Percentiles rank a stretch among this genome's conserved stretches.
Evolutionary conservation across 2,888 invertebrate genomes (phyloP).

Genomic region (Charanyca ferruginea): DNA sequence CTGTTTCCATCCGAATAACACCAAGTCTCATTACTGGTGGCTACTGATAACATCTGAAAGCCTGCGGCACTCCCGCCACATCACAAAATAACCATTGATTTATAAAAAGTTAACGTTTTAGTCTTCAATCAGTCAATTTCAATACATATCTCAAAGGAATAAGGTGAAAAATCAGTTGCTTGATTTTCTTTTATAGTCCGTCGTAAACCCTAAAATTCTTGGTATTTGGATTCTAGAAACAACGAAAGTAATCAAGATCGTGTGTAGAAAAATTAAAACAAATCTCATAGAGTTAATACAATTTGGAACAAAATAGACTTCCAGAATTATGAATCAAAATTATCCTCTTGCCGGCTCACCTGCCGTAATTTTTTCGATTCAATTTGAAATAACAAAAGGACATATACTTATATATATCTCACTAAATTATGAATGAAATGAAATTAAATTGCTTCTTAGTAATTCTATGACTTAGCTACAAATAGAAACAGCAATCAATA

Average conservation of each 20-base stretch:
- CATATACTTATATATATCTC: not conserved
- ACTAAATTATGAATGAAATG: not conserved
- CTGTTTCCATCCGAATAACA: slow-evolving; percentile 83
- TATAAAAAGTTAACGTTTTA: slow-evolving; percentile 66
- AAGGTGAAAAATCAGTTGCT: slow-evolving; percentile 21
- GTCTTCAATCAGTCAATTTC: slow-evolving; percentile 29
- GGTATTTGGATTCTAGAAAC: slow-evolving; percentile 43
- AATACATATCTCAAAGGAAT: slow-evolving; percentile 10
- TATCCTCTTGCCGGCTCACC: not conserved
- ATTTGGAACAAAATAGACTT: no score
- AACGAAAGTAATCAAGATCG: slow-evolving; percentile 46
- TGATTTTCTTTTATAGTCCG: slow-evolving; percentile 26
- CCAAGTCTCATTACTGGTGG: slow-evolving; percentile 85
- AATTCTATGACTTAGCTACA: not conserved
- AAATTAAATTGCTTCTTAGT: not conserved
- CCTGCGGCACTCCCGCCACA: slow-evolving; percentile 72
- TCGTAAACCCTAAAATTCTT: slow-evolving; percentile 48
- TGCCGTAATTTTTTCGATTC: slow-evolving; percentile 9
- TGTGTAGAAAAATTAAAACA: slow-evolving; percentile 48
- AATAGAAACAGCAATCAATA: slow-evolving; percentile 2
- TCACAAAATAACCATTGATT: slow-evolving; percentile 75
- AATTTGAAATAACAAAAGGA: not conserved
- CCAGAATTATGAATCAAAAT: slow-evolving; percentile 17
- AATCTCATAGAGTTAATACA: slow-evolving; percentile 3
- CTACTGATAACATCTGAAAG: slow-evolving; percentile 81